Evolutionary conservation across 2,888 invertebrate genomes (phyloP).

Genomic region (Nemotelus nigrinus): DNA sequence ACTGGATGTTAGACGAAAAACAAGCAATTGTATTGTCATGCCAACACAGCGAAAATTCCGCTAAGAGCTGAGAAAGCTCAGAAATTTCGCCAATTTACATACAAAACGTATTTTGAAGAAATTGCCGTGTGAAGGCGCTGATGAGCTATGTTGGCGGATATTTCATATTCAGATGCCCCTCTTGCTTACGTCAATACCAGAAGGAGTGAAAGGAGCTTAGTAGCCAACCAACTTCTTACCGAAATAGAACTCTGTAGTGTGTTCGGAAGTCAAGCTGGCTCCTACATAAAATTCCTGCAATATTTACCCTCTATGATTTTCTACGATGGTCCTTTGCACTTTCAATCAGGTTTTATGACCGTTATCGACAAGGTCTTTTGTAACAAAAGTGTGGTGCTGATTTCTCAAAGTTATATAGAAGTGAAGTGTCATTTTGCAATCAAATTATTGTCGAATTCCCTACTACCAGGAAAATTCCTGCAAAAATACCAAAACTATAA

Average conservation of each 20-base stretch:
- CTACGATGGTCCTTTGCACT: constrained; percentile 6
- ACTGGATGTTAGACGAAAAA: too few relatives aligned
- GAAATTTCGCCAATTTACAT: not conserved
- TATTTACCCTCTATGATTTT: constrained; percentile 11
- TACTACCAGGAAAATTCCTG: too few relatives aligned
- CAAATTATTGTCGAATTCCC: too few relatives aligned
- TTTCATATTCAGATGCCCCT: not conserved
- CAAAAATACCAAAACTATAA: too few relatives aligned
- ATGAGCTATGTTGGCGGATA: constrained; percentile 13
- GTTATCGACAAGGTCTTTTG: not conserved
- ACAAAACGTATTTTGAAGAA: constrained; percentile 7
- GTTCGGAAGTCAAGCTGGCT: constrained; percentile 18
- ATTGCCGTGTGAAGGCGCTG: constrained; percentile 35
- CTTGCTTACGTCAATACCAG: constrained; percentile 39
- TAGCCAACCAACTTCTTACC: constrained; percentile 30
- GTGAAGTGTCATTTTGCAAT: too few relatives aligned
- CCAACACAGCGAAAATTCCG: not conserved
- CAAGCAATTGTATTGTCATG: too few relatives aligned
- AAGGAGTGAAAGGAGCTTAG: constrained; percentile 30
- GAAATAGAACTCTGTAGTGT: constrained; percentile 31
- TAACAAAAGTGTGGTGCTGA: too few relatives aligned
- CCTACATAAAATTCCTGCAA: constrained; percentile 16
- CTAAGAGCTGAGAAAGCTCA: constrained; percentile 7
- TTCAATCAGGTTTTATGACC: not conserved
- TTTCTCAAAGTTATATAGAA: too few relatives aligned